Conservation (phyloP, 1,140 invertebrate species). For the Eufriesea mexicana region DNA sequence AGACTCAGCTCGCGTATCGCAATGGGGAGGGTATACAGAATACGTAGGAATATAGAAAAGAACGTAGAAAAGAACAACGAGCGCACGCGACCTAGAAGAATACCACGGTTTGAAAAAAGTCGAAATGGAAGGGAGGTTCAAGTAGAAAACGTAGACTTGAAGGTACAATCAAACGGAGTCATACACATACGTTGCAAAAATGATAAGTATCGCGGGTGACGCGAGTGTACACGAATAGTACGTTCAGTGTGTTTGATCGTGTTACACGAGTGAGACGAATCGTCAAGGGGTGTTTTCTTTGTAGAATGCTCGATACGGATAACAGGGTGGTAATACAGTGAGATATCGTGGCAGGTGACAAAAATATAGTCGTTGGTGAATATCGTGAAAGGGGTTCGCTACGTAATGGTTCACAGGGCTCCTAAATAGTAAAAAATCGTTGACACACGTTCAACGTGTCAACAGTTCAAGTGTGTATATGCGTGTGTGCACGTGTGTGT, state of each 20-base stretch:
- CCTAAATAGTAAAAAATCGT: conserved; percentile 63
- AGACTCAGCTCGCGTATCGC: background rate
- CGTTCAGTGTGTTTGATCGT: conserved; percentile 9
- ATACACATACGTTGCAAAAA: conserved; percentile 52
- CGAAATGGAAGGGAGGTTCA: background rate
- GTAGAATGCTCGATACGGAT: background rate
- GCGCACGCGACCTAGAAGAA: conserved; percentile 47
- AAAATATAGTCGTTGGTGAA: conserved; percentile 53
- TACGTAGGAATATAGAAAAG: conserved; percentile 6
- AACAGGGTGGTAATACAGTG: conserved; percentile 1
- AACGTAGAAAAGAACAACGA: conserved; percentile 8
- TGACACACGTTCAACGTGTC: conserved; percentile 32
- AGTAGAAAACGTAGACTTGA: background rate
- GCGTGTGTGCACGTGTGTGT: background rate
- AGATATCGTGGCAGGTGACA: conserved; percentile 51
- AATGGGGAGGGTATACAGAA: background rate
- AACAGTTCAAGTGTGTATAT: background rate
- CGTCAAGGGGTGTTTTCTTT: background rate
- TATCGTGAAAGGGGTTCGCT: conserved; percentile 73
- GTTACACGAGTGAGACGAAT: background rate
- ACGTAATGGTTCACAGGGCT: conserved; percentile 81
- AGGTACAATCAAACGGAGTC: conserved; percentile 34
- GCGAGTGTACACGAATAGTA: conserved; percentile 6
- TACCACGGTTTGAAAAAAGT: conserved; percentile 36
- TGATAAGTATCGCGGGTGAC: conserved; percentile 30